Evolutionary conservation across 2,888 invertebrate species (phyloP).

Genomic region (Pollenia labialis): DNA sequence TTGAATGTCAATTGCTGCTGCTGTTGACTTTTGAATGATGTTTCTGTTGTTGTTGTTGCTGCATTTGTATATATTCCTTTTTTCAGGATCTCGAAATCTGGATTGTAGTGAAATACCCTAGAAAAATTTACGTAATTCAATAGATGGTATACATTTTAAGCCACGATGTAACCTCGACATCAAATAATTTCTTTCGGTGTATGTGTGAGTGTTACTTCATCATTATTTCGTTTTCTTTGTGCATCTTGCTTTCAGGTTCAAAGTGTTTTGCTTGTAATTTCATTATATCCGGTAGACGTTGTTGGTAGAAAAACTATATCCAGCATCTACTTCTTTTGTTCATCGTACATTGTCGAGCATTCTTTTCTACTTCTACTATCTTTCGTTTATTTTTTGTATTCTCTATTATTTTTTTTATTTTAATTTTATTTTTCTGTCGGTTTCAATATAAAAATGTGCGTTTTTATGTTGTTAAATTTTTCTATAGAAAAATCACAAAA

Average conservation of each 20-base stretch:
- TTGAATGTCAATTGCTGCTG: constrained; percentile 37
- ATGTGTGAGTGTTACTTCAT: neutral
- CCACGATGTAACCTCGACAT: neutral
- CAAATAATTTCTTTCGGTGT: constrained; percentile 10
- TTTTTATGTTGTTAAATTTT: constrained; percentile 24
- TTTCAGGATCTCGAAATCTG: neutral
- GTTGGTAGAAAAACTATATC: neutral
- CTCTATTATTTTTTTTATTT: constrained; percentile 8
- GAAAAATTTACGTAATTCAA: neutral
- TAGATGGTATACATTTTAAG: neutral
- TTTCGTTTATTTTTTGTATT: constrained; percentile 26
- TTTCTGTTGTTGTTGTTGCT: constrained; percentile 2
- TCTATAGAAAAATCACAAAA: constrained; percentile 12
- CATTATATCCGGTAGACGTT: constrained; percentile 57
- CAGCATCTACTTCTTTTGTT: constrained; percentile 47
- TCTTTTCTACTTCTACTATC: constrained; percentile 5
- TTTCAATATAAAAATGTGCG: constrained; percentile 44
- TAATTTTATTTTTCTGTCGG: too few relatives aligned
- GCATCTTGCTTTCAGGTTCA: constrained; percentile 56
- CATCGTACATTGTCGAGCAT: neutral
- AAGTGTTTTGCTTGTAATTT: constrained; percentile 67
- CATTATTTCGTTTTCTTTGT: constrained; percentile 22
- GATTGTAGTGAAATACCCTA: constrained; percentile 9
- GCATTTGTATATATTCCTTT: too few relatives aligned
- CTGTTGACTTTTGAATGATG: constrained; percentile 26